Base-by-base conservation (phyloP, 2,113 vertebrate genomes). In the Clarias magur region DNA sequence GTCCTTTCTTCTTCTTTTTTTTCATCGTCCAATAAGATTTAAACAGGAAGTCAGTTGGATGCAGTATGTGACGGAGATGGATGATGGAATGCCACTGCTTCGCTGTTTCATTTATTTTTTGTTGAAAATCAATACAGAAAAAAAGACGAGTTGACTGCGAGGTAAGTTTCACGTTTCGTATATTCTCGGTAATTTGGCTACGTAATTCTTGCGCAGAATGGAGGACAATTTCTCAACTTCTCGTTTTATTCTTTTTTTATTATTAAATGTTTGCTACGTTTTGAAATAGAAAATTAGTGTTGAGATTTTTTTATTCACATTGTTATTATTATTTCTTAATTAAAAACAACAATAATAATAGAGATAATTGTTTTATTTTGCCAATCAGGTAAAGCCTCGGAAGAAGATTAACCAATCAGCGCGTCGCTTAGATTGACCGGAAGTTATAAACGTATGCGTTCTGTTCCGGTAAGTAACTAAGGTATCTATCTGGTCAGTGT, bases 401-500 rank as follows among this genome's bases (percentile, higher is more conserved):
- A 60, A 1, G 10, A 80, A 23, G 11, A 54, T 19, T 42, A 56
- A 80, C 84, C 84, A 80, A 57, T 86, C 60, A 53, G 19, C 11
- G 48, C 63, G 23, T 34, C 42, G 19, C 38, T 65, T 73, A 65
- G 42, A 38, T 78, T 62, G 56, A 73, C 80, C 53, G 82, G 62
- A 86, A 72, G 84, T 25, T 23, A 60, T 19, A 63, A 72, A 25
- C 62, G 7, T 15, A 19, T 25, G 76, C 75, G 27, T 53, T 13
- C 30, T 57, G 48, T 17, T 57, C 68, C 38, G 79, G 83, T 89
- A 85, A 87, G 83, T 85, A 34, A 25, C 27, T 23, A 34, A 30
- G 63, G 62, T 81, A 72, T 48, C 48, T 7, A 8, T 48, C 48
- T 56, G 2, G 7, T 16, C 5, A 12, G 3, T 9, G 13, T 70